Base-by-base conservation (phyloP, 2,888 invertebrate species). In the Panorpa germanica region DNA sequence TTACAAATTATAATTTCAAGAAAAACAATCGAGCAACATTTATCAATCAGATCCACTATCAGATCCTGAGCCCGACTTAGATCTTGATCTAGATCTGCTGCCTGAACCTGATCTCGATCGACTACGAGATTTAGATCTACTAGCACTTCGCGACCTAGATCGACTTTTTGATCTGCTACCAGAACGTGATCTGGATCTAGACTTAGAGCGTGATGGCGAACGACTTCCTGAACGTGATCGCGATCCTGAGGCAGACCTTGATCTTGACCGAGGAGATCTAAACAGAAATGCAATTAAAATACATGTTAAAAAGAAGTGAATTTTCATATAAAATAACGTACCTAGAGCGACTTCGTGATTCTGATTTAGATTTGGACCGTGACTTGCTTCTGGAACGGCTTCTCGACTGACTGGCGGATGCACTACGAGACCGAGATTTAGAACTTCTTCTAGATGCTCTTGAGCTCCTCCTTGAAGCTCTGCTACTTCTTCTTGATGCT, bases 61-160 rank as follows among this genome's bases (percentile, higher is more conserved):
- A 7, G 35, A 32, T 8, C 28, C 27, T 9, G 35, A 29, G 12
- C 27, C 9, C 1, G 55, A 55, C 2, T 41, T 49, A 2, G 57
- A 55, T 0, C 45, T 43, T 4, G 54, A 54, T 1, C 48, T 53
- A 1, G 59, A 56, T 3, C 55, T 51, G 28, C 51, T 52, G n/a
- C 45, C 51, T 10, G 53, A 47, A 26, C 45, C 47, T 12, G 46
- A 47, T 34, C 41, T 43, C 8, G 46, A 47, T 28, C 35, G 41
- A 15, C 41, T 40, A 33, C 34, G 34, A 24, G 38, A 39, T n/a
- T 39, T 39, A 1, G 44, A 44, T 34, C 19, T 19, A 6, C 30
- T 24, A 18, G 22, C 25, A 28, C 28, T 32, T 7, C 22, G 25
- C 3, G 31, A 27, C 12, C 25, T 29, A 25, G 28, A 24, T 4